A percentile compares a stretch with the other conserved stretches of the same genome.
These are phyloP conservation scores for Notiomystis cincta DNA, from an alignment of 2,113 vertebrate genomes.

Conservation along the genomic window DNA sequence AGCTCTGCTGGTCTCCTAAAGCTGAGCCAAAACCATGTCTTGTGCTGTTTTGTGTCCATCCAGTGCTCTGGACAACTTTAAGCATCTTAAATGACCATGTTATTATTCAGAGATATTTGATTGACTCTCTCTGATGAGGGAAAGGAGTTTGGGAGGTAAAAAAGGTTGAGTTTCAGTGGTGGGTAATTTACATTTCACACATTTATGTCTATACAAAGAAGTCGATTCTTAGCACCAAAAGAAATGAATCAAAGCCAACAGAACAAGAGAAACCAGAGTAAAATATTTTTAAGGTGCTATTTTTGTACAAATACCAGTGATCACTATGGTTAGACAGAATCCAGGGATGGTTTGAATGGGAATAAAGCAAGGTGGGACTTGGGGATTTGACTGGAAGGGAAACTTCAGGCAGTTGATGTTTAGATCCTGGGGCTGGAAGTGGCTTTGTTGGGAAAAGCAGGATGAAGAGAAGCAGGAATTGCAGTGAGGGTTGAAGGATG, in stretches of 20 bases:
- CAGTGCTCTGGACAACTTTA: neutral
- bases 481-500: neutral
- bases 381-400: neutral
- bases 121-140: neutral
- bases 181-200: rapidly evolving
- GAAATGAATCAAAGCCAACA: neutral
- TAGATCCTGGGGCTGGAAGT: neutral
- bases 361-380: neutral
- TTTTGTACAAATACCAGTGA: rapidly evolving
- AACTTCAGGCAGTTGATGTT: neutral
- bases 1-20: neutral
- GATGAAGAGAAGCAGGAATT: neutral
- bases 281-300: neutral
- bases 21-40: neutral
- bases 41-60: neutral
- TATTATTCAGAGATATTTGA: neutral
- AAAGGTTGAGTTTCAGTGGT: neutral
- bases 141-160: neutral
- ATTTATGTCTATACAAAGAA: rapidly evolving
- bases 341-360: neutral
- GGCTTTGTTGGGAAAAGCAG: neutral
- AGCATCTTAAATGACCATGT: neutral
- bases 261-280: neutral
- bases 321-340: neutral
- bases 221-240: neutral